phyloP scores from a whole-genome alignment of 2,113 vertebrate genomes.

The Mustelus asterias region DNA sequence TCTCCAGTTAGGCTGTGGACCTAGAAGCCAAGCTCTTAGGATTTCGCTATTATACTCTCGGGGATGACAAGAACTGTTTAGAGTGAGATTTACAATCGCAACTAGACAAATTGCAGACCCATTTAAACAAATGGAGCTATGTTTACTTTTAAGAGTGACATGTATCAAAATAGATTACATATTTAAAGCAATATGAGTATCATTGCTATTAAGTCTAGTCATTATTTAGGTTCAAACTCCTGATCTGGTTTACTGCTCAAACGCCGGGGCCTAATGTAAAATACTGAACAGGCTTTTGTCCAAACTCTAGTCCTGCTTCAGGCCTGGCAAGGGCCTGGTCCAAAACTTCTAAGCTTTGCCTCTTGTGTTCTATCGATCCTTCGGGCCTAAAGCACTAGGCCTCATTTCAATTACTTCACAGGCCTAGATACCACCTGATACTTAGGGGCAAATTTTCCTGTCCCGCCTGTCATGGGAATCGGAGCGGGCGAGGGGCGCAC shows the following conservation, averaged over 20 bases:
- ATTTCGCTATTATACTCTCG: neutral
- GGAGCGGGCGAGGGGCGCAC: too few relatives aligned
- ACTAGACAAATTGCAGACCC: neutral
- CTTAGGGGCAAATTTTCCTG: too few relatives aligned
- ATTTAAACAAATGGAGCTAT: neutral
- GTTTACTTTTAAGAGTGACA: neutral
- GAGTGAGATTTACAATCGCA: neutral
- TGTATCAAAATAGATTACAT: neutral
- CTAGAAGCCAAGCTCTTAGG: neutral
- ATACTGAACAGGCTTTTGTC: neutral
- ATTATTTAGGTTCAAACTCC: neutral
- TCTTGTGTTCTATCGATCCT: too few relatives aligned
- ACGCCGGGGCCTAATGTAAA: neutral
- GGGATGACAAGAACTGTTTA: neutral
- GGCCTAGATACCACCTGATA: neutral
- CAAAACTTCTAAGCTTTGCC: too few relatives aligned
- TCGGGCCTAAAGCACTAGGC: neutral
- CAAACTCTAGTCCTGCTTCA: neutral
- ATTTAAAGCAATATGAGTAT: slow-evolving; percentile 10
- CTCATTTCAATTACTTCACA: neutral
- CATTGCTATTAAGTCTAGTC: neutral
- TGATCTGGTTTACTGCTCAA: neutral
- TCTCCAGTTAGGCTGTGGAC: neutral
- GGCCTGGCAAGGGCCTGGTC: neutral
- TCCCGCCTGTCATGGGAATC: too few relatives aligned